These are phyloP conservation scores for Coracias cyanogaster DNA, from an alignment of 2,797 vertebrate species.

Conservation along the genomic window DNA sequence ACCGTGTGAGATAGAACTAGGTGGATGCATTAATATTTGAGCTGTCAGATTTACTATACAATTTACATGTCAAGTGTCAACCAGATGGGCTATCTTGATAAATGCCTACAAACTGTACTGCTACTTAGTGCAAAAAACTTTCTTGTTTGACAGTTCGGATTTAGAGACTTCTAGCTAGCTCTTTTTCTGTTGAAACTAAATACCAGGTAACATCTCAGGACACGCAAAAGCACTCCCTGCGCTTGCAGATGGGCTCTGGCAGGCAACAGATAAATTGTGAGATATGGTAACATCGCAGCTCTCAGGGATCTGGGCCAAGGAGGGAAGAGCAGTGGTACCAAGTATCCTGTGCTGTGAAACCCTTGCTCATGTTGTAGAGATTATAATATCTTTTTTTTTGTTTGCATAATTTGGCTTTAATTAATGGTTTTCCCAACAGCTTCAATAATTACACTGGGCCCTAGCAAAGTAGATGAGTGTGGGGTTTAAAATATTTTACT, in stretches of 20 bases:
- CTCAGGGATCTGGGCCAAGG: neutral
- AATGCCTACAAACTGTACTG: slow-evolving; percentile 52
- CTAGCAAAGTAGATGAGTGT: neutral
- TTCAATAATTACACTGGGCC: neutral
- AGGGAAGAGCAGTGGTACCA: neutral
- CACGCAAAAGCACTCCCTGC: neutral
- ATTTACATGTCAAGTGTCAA: slow-evolving; percentile 74
- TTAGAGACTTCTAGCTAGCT: slow-evolving; percentile 9
- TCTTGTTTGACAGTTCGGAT: slow-evolving; percentile 55
- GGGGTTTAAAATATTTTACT: neutral
- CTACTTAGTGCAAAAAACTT: slow-evolving; percentile 52
- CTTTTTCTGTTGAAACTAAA: slow-evolving; percentile 29
- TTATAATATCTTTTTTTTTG: neutral
- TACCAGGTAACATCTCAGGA: neutral
- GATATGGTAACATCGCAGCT: too few species aligned
- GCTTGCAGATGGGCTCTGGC: neutral
- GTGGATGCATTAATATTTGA: slow-evolving; percentile 59
- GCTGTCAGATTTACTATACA: slow-evolving; percentile 68
- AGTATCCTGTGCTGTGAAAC: neutral
- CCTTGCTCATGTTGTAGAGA: neutral
- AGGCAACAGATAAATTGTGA: neutral
- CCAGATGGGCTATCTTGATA: slow-evolving; percentile 65
- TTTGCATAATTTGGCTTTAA: neutral
- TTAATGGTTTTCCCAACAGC: neutral
- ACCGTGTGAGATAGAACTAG: slow-evolving; percentile 47